Evolutionary conservation across 2,113 vertebrate genomes (phyloP).

Genomic region (Aramus guarauna): DNA sequence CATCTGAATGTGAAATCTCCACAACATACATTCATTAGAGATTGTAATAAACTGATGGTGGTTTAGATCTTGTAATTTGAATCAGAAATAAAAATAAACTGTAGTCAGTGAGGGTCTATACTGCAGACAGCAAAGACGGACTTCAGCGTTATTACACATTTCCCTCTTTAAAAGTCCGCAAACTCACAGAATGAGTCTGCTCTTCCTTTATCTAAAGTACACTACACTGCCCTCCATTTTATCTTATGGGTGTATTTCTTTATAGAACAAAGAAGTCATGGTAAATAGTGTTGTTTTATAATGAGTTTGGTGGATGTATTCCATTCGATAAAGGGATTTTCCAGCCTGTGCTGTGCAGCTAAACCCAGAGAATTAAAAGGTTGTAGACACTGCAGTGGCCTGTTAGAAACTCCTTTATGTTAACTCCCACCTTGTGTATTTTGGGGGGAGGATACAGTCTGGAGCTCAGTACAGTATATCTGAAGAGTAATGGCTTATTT

Average conservation of each 20-base stretch:
- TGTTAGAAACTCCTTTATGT: background rate
- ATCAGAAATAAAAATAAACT: background rate
- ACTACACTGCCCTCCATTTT: background rate
- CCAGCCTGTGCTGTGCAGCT: background rate
- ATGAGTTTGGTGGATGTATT: background rate
- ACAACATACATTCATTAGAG: background rate
- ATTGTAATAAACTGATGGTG: background rate
- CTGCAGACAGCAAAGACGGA: background rate
- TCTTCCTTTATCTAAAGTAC: background rate
- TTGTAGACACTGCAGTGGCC: background rate
- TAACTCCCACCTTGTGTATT: background rate
- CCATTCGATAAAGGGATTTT: background rate
- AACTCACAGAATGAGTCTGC: background rate
- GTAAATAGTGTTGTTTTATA: background rate
- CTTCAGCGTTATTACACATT: background rate
- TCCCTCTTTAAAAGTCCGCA: background rate
- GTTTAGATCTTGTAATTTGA: background rate
- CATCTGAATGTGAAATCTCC: background rate
- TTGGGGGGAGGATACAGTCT: background rate
- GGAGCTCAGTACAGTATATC: background rate
- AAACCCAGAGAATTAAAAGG: background rate
- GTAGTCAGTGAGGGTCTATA: background rate
- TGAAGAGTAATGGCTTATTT: background rate
- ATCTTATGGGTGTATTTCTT: background rate
- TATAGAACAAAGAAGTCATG: background rate